phyloP scores from a whole-genome alignment of 2,888 invertebrate genomes.

The Andrena praecox region DNA sequence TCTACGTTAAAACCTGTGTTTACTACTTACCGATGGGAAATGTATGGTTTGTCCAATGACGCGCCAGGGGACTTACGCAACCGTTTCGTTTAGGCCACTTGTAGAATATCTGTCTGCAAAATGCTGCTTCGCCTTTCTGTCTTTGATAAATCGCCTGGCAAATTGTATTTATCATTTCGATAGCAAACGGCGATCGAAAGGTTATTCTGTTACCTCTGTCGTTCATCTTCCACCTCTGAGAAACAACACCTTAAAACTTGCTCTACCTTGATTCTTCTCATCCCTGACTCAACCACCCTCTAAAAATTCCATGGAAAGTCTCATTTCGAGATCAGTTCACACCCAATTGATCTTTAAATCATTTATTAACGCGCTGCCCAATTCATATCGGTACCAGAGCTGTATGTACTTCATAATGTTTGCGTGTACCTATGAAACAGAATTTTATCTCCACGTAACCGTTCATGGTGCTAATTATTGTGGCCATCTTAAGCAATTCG shows the following conservation, averaged over 20 bases:
- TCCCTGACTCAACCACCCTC: no score
- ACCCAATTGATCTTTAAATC: not conserved
- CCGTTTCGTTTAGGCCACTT: not conserved
- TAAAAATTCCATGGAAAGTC: not conserved
- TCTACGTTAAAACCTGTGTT: conserved; percentile 53
- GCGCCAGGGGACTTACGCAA: conserved; percentile 38
- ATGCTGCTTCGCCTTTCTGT: not conserved
- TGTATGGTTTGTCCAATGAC: conserved; percentile 43
- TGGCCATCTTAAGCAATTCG: no score
- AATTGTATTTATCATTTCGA: not conserved
- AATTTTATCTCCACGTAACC: no score
- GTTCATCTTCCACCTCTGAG: no score
- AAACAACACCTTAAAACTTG: no score
- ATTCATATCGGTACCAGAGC: no score
- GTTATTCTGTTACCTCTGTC: no score
- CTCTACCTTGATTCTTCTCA: no score
- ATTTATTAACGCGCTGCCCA: no score
- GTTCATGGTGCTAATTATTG: no score
- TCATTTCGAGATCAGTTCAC: not conserved
- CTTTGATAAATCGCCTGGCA: not conserved
- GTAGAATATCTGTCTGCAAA: not conserved
- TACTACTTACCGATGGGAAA: conserved; percentile 51
- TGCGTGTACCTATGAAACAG: no score
- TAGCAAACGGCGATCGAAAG: not conserved
- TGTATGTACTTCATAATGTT: no score